These are phyloP conservation scores for Centropyge bicolor DNA, from an alignment of 2,797 vertebrate species.

Conservation along the genomic window DNA sequence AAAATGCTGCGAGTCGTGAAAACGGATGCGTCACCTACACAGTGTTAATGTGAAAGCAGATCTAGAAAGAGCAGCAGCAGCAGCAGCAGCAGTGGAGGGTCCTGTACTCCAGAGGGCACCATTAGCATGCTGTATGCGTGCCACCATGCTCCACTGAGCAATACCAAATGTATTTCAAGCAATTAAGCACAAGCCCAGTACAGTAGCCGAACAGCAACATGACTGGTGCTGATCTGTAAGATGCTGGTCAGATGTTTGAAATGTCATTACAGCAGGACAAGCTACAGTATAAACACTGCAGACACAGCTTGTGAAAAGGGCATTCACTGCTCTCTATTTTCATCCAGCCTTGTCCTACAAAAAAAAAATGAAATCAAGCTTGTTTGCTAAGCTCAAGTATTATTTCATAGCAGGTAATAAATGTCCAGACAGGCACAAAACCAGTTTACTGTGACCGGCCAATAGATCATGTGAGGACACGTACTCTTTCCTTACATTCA, in stretches of 20 bases:
- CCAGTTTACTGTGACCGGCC: constrained; percentile 22
- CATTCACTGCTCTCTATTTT: constrained; percentile 1
- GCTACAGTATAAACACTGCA: not conserved
- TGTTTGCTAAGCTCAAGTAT: constrained; percentile 15
- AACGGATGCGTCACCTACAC: constrained; percentile 13
- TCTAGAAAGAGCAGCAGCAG: constrained; percentile 17
- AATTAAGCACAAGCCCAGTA: not conserved
- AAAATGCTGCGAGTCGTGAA: constrained; percentile 22
- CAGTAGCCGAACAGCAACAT: not conserved
- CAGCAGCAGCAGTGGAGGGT: constrained; percentile 53
- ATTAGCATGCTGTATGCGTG: constrained; percentile 60
- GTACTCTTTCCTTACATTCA: constrained; percentile 13
- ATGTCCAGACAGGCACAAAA: constrained; percentile 31
- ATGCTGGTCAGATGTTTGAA: not conserved
- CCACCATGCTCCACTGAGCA: constrained; percentile 16
- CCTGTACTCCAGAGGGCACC: constrained; percentile 77
- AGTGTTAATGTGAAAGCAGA: constrained; percentile 29
- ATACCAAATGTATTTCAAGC: not conserved
- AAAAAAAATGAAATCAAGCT: constrained; percentile 41
- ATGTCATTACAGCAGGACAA: not conserved
- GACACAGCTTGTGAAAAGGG: not conserved
- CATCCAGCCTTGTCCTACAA: not conserved
- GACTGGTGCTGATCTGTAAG: constrained; percentile 4
- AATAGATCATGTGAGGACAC: constrained; percentile 49
- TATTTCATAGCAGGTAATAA: constrained; percentile 42